phyloP scores from a whole-genome alignment of 2,113 vertebrate species.

The Aphelocoma coerulescens region DNA sequence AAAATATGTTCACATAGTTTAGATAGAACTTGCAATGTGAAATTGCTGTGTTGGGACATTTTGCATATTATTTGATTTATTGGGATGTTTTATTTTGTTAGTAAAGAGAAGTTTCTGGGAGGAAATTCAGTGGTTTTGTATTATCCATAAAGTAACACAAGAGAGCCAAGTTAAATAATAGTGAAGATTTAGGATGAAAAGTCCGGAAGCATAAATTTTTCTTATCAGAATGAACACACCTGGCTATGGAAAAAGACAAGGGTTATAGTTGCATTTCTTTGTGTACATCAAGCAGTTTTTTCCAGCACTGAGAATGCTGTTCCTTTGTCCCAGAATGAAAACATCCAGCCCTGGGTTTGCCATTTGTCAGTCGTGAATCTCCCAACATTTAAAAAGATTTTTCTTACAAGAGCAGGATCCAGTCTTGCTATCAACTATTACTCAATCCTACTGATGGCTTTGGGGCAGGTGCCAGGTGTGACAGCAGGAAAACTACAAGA shows the following conservation, averaged over 20 bases:
- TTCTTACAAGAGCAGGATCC: neutral
- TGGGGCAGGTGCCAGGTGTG: neutral
- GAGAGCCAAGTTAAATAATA: neutral
- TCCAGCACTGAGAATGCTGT: neutral
- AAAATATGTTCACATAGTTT: neutral
- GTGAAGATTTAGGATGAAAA: neutral
- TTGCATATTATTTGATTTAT: neutral
- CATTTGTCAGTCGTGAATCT: neutral
- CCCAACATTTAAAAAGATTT: neutral
- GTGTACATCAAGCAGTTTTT: neutral
- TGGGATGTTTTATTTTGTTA: neutral
- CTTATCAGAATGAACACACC: neutral
- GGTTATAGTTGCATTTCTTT: neutral
- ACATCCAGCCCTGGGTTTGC: neutral
- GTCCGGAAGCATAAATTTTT: neutral
- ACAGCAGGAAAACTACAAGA: neutral
- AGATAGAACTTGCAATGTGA: neutral
- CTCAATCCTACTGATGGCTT: neutral
- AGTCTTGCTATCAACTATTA: neutral
- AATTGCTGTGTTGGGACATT: neutral
- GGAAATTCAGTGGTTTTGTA: neutral
- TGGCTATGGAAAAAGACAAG: neutral
- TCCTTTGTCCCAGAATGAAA: neutral
- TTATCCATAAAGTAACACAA: neutral
- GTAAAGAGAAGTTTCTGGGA: neutral